Base-by-base conservation (phyloP, 2,113 vertebrate species). In the Anas platyrhynchos region DNA sequence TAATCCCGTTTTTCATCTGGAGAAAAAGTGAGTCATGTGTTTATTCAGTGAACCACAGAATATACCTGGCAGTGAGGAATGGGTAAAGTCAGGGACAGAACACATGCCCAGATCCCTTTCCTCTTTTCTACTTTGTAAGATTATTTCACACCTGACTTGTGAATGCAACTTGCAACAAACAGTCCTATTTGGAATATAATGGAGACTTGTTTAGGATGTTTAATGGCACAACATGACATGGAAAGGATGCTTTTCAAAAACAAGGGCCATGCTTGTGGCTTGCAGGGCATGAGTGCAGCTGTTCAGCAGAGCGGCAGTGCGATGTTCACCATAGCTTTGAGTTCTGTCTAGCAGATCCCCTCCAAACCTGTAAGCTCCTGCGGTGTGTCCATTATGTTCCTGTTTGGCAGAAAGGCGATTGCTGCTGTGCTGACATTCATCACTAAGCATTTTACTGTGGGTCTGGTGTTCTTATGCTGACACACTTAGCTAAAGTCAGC, bases 341-440 rank as follows among this genome's bases (percentile, higher is more conserved):
- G 90, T 81, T 95, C 92, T 96, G 86, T 82, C 96, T 95, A 87
- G 88, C 86, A 82, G 84, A 90, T 89, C 46, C 54, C 66, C 94
- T 97, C 97, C 94, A 97, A 96, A 95, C 62, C 36, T 52, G 83
- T 61, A 48, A 95, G 65, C 96, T 92, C 97, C 96, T 55, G 79
- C 94, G 85, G 75, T 68, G 94, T 77, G 89, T 92, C 97, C 95
- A 78, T 98, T 97, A 95, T 97, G 96, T 93, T 97, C 77, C 91
- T 43, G 67, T 96, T 96, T 97, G 96, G 93, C 95, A 95, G 89
- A 85, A 85, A 89, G 91, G 75, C 4, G 2, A 26, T 7, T 38
- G 94, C 96, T 86, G 91, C 96, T 96, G 96, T 23, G 91, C 85
- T 97, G 96, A 91, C 95, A 97, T 94, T 86, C 81, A 86, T 95